Evolutionary conservation across 2,888 invertebrate species (phyloP).

Genomic region (Micoletzkya japonica): DNA sequence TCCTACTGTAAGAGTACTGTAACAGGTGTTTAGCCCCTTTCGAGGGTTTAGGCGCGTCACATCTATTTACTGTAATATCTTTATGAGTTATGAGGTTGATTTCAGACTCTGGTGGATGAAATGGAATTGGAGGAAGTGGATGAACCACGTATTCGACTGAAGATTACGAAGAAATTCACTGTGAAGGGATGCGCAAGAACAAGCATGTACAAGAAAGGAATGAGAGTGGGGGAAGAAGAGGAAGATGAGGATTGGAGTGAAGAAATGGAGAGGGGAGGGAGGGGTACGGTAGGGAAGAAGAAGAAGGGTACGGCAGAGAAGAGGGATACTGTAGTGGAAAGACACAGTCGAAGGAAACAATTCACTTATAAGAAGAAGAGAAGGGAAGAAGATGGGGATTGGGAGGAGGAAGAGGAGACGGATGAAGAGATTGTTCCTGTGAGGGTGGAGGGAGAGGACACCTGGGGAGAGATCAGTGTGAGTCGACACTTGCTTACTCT

Average conservation of each 20-base stretch:
- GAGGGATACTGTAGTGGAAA: neutral
- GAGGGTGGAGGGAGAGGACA: no score
- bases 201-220: no score
- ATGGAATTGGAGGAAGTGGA: neutral
- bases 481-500: neutral
- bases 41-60: no score
- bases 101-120: neutral
- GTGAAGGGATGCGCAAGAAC: no score
- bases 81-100: no score
- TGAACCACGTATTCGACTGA: neutral
- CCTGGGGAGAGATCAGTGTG: neutral
- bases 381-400: neutral
- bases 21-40: no score
- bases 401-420: neutral
- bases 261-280: no score
- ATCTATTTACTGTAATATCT: no score
- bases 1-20: no score
- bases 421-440: no score
- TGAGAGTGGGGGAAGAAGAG: neutral
- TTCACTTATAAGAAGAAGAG: neutral
- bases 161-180: neutral
- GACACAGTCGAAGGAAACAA: neutral
- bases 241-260: neutral
- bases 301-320: neutral
- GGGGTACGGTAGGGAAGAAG: conserved; percentile 10